Conservation (phyloP, 1,140 invertebrate species). For the Glossosoma conforme region DNA sequence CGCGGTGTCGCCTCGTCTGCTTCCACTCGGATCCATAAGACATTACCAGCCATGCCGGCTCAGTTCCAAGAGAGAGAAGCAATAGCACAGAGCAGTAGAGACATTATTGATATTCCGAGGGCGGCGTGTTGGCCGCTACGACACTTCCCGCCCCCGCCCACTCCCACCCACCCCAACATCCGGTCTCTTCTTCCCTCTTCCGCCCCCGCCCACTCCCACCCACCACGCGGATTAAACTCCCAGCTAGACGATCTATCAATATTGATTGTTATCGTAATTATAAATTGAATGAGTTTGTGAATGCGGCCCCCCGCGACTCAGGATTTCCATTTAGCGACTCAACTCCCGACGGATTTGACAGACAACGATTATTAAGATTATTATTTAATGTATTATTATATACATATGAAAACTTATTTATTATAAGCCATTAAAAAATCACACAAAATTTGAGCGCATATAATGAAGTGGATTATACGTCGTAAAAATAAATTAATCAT, state of each 20-base stretch:
- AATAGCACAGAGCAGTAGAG: slow-evolving; percentile 28
- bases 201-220: slow-evolving; percentile 4
- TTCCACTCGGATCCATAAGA: slow-evolving; percentile 24
- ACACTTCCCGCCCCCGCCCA: slow-evolving; percentile 1
- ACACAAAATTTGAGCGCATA: too few relatives aligned
- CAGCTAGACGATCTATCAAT: slow-evolving; percentile 31
- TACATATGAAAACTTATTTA: too few relatives aligned
- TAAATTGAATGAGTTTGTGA: slow-evolving; percentile 29
- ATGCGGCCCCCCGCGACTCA: too few relatives aligned
- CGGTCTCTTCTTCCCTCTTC: background rate
- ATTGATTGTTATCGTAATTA: slow-evolving; percentile 33
- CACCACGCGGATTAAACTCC: slow-evolving; percentile 16
- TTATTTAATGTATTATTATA: too few relatives aligned
- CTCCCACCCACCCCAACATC: background rate
- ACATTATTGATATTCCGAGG: slow-evolving; percentile 32
- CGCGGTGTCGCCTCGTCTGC: slow-evolving; percentile 5
- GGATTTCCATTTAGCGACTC: too few relatives aligned
- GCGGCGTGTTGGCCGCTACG: slow-evolving; percentile 26
- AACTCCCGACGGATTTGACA: too few relatives aligned
- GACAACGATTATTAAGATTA: too few relatives aligned
- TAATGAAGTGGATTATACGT: too few relatives aligned
- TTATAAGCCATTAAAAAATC: too few relatives aligned
- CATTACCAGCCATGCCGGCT: slow-evolving; percentile 26
- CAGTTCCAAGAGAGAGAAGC: slow-evolving; percentile 29
- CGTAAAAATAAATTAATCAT: too few relatives aligned